Conservation (phyloP, 2,888 invertebrate species). For the Muschampia plurimacula region DNA sequence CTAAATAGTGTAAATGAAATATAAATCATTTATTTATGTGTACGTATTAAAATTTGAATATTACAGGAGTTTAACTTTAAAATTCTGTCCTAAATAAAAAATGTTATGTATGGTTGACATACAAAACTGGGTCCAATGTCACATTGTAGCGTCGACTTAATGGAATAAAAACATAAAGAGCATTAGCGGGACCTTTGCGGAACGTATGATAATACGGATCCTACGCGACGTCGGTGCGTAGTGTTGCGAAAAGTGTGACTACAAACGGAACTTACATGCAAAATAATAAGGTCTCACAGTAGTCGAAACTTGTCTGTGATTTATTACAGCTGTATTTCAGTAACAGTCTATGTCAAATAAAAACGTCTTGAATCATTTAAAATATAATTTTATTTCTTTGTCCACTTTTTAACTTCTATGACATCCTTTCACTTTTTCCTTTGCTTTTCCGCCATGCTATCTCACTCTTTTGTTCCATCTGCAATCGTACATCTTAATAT, state of each 20-base stretch:
- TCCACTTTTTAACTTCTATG: too few relatives aligned
- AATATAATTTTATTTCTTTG: too few relatives aligned
- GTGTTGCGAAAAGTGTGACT: not conserved
- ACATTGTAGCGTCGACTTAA: constrained; percentile 58
- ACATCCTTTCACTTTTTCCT: too few relatives aligned
- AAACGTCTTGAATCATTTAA: too few relatives aligned
- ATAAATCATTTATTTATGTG: too few relatives aligned
- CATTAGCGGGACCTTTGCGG: constrained; percentile 50
- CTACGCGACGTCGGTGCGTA: not conserved
- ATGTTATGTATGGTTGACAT: constrained; percentile 51
- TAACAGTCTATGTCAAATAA: too few relatives aligned
- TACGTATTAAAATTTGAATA: too few relatives aligned
- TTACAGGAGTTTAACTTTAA: not conserved
- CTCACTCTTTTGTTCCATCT: too few relatives aligned
- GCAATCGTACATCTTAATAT: too few relatives aligned
- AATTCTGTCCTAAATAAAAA: not conserved
- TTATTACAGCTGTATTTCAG: too few relatives aligned
- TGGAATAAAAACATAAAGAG: constrained; percentile 80
- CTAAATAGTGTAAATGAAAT: too few relatives aligned
- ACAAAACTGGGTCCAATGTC: constrained; percentile 56
- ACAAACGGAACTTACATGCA: not conserved
- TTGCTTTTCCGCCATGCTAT: too few relatives aligned
- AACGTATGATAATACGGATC: constrained; percentile 43
- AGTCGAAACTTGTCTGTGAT: not conserved
- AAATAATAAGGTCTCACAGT: not conserved